These are phyloP conservation scores for Actenoides lindsayi DNA, from an alignment of 2,113 vertebrate species.

Conservation along the genomic window DNA sequence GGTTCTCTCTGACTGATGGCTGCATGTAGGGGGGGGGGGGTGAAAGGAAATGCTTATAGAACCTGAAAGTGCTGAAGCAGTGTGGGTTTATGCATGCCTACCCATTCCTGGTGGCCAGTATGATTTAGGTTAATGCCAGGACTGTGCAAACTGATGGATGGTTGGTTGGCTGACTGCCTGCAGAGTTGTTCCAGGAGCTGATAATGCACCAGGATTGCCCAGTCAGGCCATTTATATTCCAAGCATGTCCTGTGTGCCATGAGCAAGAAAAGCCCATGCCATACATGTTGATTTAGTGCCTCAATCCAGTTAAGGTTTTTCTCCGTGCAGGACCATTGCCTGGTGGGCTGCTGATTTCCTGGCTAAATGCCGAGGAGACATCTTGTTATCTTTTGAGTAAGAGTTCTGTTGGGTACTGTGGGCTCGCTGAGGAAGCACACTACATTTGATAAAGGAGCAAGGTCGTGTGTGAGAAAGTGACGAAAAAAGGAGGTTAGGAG, in stretches of 20 bases:
- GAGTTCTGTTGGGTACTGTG: not conserved
- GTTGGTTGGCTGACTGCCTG: not conserved
- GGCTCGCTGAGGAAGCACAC: not conserved
- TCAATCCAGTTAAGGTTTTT: not conserved
- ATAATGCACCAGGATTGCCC: not conserved
- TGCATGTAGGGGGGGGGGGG: not conserved
- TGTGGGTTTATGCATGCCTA: not conserved
- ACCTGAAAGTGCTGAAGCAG: not conserved
- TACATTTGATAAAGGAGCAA: not conserved
- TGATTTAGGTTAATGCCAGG: not conserved
- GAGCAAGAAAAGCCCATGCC: not conserved
- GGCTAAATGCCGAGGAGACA: not conserved
- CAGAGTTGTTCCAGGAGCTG: not conserved
- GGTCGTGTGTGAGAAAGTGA: rapidly evolving
- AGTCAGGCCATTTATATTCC: not conserved
- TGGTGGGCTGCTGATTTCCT: not conserved
- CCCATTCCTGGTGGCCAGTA: not conserved
- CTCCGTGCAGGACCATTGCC: not conserved
- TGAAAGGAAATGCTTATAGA: not conserved
- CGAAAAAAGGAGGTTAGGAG: not conserved
- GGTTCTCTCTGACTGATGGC: not conserved
- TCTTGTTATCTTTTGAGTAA: not conserved
- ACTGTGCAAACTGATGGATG: not conserved
- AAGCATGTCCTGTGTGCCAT: not conserved
- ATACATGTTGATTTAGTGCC: not conserved